A percentile compares a stretch with the other conserved stretches of the same genome.
These are phyloP conservation scores for Prunella himalayana DNA, from an alignment of 2,113 vertebrate genomes.

Conservation along the genomic window DNA sequence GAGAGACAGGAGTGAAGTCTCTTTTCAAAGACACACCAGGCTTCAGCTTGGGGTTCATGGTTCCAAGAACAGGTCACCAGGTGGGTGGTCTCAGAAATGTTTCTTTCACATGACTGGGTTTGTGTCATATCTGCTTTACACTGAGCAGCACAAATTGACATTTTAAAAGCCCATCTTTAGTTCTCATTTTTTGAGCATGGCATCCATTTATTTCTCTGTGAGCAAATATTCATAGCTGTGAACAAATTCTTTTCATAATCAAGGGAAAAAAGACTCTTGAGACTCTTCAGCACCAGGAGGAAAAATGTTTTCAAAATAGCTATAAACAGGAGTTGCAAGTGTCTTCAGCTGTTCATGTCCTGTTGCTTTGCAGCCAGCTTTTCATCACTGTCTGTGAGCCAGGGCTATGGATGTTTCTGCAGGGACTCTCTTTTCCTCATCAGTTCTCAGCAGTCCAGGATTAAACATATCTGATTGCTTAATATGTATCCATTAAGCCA, in stretches of 20 bases:
- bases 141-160: neutral
- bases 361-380: neutral
- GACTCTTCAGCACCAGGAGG: neutral
- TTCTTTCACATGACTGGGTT: neutral
- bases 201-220: neutral
- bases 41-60: neutral
- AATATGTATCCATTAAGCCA: neutral
- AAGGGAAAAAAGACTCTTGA: constrained; percentile 15
- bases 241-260: constrained; percentile 1
- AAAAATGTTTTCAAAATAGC: constrained; percentile 54
- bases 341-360: constrained; percentile 25
- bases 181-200: neutral
- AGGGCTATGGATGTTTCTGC: neutral
- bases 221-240: neutral
- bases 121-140: neutral
- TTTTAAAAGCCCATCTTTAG: neutral
- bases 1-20: neutral
- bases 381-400: neutral
- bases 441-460: constrained; percentile 20
- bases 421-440: neutral
- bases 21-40: neutral
- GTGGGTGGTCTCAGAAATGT: neutral
- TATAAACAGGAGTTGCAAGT: constrained; percentile 17
- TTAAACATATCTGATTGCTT: constrained; percentile 11
- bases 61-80: neutral